Evolutionary conservation across 2,888 invertebrate species (phyloP).

Genomic region (Cantharis nigra): DNA sequence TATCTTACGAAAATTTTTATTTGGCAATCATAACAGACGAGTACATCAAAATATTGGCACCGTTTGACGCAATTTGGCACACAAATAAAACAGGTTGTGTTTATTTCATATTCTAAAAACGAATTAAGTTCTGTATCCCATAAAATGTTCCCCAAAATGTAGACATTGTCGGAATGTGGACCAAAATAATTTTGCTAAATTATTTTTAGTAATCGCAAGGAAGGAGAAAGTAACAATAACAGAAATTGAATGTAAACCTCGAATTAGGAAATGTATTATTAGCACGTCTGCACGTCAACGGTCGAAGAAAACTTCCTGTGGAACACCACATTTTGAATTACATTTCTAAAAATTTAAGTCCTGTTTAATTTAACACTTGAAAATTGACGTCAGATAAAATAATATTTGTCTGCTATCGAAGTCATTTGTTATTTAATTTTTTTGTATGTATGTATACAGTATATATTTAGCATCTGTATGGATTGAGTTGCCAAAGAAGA

Average conservation of each 20-base stretch:
- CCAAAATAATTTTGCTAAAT: not conserved
- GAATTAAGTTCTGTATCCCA: not conserved
- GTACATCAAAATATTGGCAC: not conserved
- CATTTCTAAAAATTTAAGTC: not conserved
- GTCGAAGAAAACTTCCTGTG: not conserved
- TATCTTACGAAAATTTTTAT: not conserved
- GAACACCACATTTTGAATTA: not conserved
- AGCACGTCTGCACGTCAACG: not conserved
- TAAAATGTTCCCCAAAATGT: not conserved
- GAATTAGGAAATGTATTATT: not conserved
- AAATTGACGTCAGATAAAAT: not conserved
- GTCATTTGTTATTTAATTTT: not conserved
- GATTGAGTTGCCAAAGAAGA: not conserved
- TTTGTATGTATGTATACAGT: no score
- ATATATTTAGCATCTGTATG: not conserved
- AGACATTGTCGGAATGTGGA: not conserved
- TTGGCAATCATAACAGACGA: not conserved
- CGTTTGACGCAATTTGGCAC: not conserved
- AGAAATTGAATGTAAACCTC: not conserved
- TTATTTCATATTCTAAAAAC: not conserved
- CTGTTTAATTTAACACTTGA: not conserved
- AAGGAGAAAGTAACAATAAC: not conserved
- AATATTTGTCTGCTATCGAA: not conserved
- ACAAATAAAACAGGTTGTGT: not conserved
- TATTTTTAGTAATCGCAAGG: not conserved